A percentile compares a stretch with the other conserved stretches of the same genome.
Evolutionary conservation across 2,797 vertebrate genomes (phyloP).

Genomic region (Sphenopsis melanotis): DNA sequence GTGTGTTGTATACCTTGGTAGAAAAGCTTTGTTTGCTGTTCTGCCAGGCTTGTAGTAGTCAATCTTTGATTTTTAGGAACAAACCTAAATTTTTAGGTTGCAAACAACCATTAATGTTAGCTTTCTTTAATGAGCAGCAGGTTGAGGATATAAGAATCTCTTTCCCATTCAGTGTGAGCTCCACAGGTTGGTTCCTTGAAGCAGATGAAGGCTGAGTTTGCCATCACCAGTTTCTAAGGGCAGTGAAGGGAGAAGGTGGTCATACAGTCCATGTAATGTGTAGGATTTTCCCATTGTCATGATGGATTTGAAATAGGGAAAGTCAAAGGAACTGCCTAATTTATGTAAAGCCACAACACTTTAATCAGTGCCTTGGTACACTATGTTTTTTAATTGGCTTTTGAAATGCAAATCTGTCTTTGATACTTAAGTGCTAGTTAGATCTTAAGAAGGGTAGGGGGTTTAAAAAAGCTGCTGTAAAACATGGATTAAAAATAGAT

Average conservation of each 20-base stretch:
- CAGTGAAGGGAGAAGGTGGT: not conserved
- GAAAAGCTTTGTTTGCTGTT: not conserved
- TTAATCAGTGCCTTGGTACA: not conserved
- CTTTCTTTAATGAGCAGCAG: not conserved
- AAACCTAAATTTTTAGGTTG: not conserved
- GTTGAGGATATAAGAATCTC: too few species aligned
- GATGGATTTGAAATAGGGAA: not conserved
- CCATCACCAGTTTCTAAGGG: not conserved
- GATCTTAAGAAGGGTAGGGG: not conserved
- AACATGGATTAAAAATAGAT: not conserved
- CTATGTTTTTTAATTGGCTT: conserved; percentile 12
- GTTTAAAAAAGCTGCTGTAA: not conserved
- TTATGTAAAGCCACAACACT: conserved; percentile 9
- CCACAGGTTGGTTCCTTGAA: not conserved
- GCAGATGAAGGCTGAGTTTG: not conserved
- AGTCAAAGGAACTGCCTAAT: not conserved
- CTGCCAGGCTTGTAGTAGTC: not conserved
- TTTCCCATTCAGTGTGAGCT: not conserved
- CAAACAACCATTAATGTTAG: not conserved
- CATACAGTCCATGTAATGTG: accelerated
- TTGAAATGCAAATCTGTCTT: conserved; percentile 48
- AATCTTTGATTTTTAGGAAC: not conserved
- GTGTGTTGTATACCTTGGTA: not conserved
- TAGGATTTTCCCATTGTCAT: not conserved
- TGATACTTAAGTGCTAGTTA: not conserved